Conservation (phyloP, 2,888 invertebrate genomes). For the Macaria liturata region DNA sequence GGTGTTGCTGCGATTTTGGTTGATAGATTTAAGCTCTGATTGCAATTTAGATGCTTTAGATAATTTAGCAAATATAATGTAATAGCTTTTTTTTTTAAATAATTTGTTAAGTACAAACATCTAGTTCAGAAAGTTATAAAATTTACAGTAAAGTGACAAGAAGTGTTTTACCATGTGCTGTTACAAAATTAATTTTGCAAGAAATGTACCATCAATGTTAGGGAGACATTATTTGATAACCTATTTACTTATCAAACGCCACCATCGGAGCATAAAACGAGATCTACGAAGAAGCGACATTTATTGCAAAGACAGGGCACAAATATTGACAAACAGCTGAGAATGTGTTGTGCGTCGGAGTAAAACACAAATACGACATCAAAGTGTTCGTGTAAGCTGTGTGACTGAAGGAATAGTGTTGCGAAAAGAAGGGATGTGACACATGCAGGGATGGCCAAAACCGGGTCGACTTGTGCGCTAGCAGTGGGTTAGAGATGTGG, state of each 20-base stretch:
- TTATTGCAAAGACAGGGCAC: constrained; percentile 16
- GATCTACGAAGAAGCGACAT: constrained; percentile 20
- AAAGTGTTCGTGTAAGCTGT: constrained; percentile 23
- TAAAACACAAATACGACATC: constrained; percentile 26
- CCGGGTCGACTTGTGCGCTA: constrained; percentile 4
- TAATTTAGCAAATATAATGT: no score
- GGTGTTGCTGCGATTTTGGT: no score
- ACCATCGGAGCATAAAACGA: constrained; percentile 16
- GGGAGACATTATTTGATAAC: constrained; percentile 1
- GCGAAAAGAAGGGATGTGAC: constrained; percentile 10
- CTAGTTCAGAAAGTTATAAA: no score
- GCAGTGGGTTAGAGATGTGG: constrained; percentile 20
- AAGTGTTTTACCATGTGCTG: no score
- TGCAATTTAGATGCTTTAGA: no score
- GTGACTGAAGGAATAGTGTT: constrained; percentile 16
- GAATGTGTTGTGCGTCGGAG: constrained; percentile 18
- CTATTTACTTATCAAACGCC: constrained; percentile 8
- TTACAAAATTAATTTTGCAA: not conserved
- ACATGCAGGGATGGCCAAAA: constrained; percentile 11
- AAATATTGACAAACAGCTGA: constrained; percentile 22
- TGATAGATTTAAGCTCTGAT: no score
- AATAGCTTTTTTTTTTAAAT: no score
- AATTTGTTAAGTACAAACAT: no score
- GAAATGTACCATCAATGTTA: no score
- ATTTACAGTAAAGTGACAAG: no score